Base-by-base conservation (phyloP, 1,140 invertebrate species). In the Macrosteles quadrilineatus region DNA sequence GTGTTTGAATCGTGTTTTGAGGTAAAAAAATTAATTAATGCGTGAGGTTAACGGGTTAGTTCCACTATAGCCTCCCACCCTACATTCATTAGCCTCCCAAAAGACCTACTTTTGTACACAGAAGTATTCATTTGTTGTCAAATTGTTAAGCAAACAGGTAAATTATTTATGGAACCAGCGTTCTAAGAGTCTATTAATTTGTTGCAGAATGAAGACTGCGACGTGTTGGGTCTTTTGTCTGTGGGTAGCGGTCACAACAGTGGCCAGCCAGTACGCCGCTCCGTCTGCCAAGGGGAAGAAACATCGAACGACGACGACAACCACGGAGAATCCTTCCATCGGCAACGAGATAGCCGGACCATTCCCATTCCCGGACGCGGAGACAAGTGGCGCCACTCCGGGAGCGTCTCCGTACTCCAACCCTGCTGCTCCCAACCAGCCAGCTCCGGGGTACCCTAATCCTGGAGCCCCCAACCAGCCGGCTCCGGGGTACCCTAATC, bases 191-290 rank as follows among this genome's bases (percentile, higher is more conserved):
- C n/a, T n/a, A n/a, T n/a, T n/a, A n/a, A n/a, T n/a, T n/a, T 43
- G 36, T 50, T 50, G 17, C 47, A 50, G 47, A 50, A 50, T 6
- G 55, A 2, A 25, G 21, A 30, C 21, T 14, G 21, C 25, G 55
- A 25, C 55, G 55, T 14, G 4, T 11, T 59, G 55, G 55, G 21
- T 30, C 2, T 14, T 23, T 2, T 50, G 47, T 19, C 32, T 70
- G 47, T 11, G 1, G 1, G 19, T 30, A 12, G 29, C 31, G 19
- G 9, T 67, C n/a, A 19, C 64, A 1, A 55, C 40, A n/a, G 71
- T n/a, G n/a, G n/a, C n/a, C n/a, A n/a, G 19, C 1, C 59, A 68
- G 40, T 72, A 72, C 57, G 71, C 65, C 27, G 32, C 57, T 57
- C 43, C 31, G 11, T 67, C 67, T 2, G n/a, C 55, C 21, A 66